Base-by-base conservation (phyloP, 2,797 vertebrate genomes). In the Novumbra hubbsi region DNA sequence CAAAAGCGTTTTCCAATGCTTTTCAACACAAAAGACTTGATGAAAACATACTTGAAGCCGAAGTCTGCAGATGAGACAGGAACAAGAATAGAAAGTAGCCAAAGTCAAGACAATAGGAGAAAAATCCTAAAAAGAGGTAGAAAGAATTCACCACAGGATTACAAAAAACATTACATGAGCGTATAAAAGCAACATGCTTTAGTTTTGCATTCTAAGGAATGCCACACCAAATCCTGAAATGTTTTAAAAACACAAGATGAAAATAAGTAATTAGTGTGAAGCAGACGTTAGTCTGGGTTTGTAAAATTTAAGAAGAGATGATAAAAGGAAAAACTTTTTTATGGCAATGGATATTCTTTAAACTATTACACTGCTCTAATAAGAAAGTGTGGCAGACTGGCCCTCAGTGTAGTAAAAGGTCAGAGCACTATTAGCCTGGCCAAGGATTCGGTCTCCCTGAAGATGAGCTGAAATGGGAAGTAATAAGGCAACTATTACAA, bases 381-480 rank as follows among this genome's bases (percentile, higher is more conserved):
- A 69, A 70, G 78, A 64, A 77, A 60, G 70, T 67, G 73, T 74
- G 68, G 34, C 55, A 27, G 68, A 45, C 41, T 27, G 55, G 70
- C 70, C 28, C n/a, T 75, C 75, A n/a, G 65, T 2, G 74, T 69
- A 79, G 81, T 0, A 67, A 82, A 75, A 68, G 76, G 72, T 85
- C 77, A 73, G 66, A 9, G 48, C 63, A 77, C 48, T 71, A 83
- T 83, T 78, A 78, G 78, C 55, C 68, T 52, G 50, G 68, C 63
- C 67, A 17, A 72, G 60, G 60, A 68, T 63, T 73, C 9, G 48
- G 34, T 68, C 68, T 16, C 67, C 62, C 38, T 66, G 45, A 45
- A 76, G 60, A 73, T 73, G 66, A 71, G 68, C 66, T 14, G 14
- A 45, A 45, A 45, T 45, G 41, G 41, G 14, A 45, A 45, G 41